These are phyloP conservation scores for Lutraria lutraria DNA, from an alignment of 2,888 invertebrate genomes.

Conservation along the genomic window DNA sequence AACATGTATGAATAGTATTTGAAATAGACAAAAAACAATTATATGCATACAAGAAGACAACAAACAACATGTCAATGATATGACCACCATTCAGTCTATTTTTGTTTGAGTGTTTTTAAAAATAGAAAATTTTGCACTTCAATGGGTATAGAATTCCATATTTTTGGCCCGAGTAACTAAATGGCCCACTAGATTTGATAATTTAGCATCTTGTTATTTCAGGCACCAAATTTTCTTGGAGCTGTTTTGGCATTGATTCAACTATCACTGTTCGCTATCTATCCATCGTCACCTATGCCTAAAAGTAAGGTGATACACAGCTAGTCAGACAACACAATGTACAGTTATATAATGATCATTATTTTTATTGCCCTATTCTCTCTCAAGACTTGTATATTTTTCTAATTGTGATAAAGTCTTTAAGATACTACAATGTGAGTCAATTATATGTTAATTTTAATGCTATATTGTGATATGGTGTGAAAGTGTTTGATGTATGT, in stretches of 20 bases:
- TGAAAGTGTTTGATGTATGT: too few species aligned
- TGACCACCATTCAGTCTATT: too few species aligned
- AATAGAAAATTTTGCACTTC: too few species aligned
- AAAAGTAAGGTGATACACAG: constrained; percentile 58
- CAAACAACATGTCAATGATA: too few species aligned
- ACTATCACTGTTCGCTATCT: constrained; percentile 58
- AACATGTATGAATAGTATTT: too few species aligned
- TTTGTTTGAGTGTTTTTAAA: too few species aligned
- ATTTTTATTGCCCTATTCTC: neutral
- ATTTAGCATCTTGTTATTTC: constrained; percentile 25
- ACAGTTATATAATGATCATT: constrained; percentile 19
- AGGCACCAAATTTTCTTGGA: constrained; percentile 63
- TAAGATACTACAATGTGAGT: constrained; percentile 8
- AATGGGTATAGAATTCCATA: too few species aligned
- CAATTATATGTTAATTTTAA: neutral
- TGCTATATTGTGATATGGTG: too few species aligned
- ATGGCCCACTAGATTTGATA: too few species aligned
- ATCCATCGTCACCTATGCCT: constrained; percentile 34
- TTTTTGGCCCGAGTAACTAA: too few species aligned
- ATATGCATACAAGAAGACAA: too few species aligned
- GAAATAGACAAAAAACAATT: too few species aligned
- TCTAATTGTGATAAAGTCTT: neutral
- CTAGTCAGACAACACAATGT: constrained; percentile 31
- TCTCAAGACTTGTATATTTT: constrained; percentile 7
- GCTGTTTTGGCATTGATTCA: constrained; percentile 56